Base-by-base conservation (phyloP, 2,797 vertebrate genomes). In the Liasis olivaceus region DNA sequence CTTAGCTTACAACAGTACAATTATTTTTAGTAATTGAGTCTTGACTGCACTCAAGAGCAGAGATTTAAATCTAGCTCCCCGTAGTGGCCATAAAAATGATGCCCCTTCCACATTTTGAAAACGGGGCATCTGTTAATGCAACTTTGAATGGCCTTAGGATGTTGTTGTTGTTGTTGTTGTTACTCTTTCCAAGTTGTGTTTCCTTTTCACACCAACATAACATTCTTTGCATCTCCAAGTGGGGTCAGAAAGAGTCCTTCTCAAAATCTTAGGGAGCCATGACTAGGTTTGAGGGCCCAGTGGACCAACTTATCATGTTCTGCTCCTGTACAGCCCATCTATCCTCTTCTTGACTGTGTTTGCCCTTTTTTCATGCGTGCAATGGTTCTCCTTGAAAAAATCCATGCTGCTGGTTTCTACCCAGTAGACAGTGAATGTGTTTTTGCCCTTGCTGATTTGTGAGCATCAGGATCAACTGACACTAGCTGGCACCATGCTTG, bases 361-460 rank as follows among this genome's bases (percentile, higher is more conserved):
- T 31, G 17, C 51, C 60, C 2, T 84, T 20, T 28, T 26, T 28
- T 11, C 28, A 28, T 2, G 0, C 7, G 0, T 0, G 1, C 1
- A 0, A 1, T 42, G 8, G n/a, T 72, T 77, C 88, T 17, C 42
- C 81, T 4, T 11, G 11, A 54, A 14, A 47, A 20, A 42, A 42
- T 47, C 86, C 66, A 31, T 51, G 26, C 28, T 42, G 0, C 28
- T 14, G 14, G 24, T 89, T 17, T 66, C 69, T 36, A 0, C 51
- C 51, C n/a, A 12, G 81, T 81, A 42, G 87, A n/a, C 28, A 11
- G 5, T 11, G 4, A 22, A 20, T 47, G 87, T 59, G 20, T 58
- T 77, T 72, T 47, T 9, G 64, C 84, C 20, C 42, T 22, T 1
- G 87, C 47, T 89, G 31, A 85, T 51, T 31, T 12, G 47, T 12